Evolutionary conservation across 2,888 invertebrate species (phyloP), one percentile per base, ranked within the genome.

Genomic region (Cephalotes varians): DNA sequence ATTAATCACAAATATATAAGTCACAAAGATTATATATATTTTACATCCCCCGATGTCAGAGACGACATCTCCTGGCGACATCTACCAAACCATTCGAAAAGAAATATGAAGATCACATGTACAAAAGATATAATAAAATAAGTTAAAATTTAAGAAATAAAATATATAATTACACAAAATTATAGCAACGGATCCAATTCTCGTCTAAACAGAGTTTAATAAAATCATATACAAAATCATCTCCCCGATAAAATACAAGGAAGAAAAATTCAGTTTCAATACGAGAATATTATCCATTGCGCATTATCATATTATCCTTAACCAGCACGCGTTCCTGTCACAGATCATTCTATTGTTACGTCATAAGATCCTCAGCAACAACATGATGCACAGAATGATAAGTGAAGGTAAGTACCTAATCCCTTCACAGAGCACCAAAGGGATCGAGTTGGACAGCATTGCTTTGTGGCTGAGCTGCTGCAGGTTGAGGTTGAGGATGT

Each of bases 391-490:
- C 37, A 65, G 54, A 83, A 64, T 76, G 65, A 5, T 67, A 82
- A 82, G 58, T 82, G 72, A 72, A 21, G 51, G 79, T 72, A 85
- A 71, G 74, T 93, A 93, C 93, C 91, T 93, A 92, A 90, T 90
- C 90, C 87, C 87, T 92, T 94, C 92, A 94, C 91, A 94, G 92
- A 90, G 95, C 95, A 91, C 95, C 95, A 92, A 95, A 95, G 85
- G 95, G 95, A 95, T 95, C 95, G 86, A 95, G 93, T 91, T 95
- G 95, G 85, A 95, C 95, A 82, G 92, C 92, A 91, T 95, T 95
- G 93, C 94, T 92, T 90, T 92, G 92, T 73, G 93, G 90, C 89
- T 93, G 94, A 93, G 93, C 93, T 87, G 92, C 88, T 83, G 92
- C 87, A 90, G 93, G 86, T 82, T 90, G 93, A 86, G 91, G 91